Evolutionary conservation across 37 sponge, comb jelly and placozoan species (phyloP), one percentile per base, ranked within the genome.

Genomic region (Mnemiopsis leidyi): DNA sequence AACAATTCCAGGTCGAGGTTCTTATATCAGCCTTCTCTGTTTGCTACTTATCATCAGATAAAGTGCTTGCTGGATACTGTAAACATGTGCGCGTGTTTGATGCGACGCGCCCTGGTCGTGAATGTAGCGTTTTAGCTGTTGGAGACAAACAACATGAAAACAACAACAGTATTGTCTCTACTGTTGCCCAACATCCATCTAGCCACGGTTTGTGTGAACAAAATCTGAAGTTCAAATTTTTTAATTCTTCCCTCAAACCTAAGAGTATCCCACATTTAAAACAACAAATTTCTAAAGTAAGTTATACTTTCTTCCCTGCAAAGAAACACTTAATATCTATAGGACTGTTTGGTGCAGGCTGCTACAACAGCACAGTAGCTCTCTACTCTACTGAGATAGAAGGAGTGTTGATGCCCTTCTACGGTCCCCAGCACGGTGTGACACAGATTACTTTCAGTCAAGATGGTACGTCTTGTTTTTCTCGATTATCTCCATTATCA

Each of bases 11-110:
- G 61, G 35, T 85, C 13, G 90, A 85, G 2, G 90, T 85, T 23
- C 90, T 85, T 2, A 21, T 85, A 9, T 36, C 90, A 25, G 90
- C 90, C 23, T 85, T 85, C 90, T 85, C 90, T 26, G 61, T 85
- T 2, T 85, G 90, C 61, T 39, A 85, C 90, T 23, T 85, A 21
- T 85, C 90, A 23, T 5, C 24, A 20, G 35, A 85, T 61, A 32
- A 35, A 23, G 3, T 85, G 1, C 25, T 85, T 1, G 90, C 48
- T 0, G 90, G 90, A n/a, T 85, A 85, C 48, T 85, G 90, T 85
- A 85, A 85, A 40, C 61, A 85, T 3, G 90, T 40, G 29, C 9
- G 90, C 18, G n/a, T 85, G 90, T 85, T 85, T 26, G 61, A 85
- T 28, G 29, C 26, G n/a, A 85, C 33, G 5, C 40, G 90, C 33